Conservation (phyloP, 2,888 invertebrate species). For the Ceramica pisi region DNA sequence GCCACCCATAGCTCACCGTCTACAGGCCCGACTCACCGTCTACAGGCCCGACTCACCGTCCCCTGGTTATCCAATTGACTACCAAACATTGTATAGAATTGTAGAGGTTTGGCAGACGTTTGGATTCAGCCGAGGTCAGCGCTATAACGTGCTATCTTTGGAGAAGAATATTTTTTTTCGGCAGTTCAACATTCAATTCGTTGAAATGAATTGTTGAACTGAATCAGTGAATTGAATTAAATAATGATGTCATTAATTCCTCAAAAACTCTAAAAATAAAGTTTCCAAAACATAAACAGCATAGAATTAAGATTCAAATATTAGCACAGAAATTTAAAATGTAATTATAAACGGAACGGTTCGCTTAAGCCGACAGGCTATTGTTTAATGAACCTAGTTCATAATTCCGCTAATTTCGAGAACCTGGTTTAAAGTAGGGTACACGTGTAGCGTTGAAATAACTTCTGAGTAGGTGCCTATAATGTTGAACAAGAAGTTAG, state of each 20-base stretch:
- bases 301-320: not conserved
- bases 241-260: not conserved
- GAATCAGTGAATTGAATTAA: not conserved
- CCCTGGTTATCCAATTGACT: too few relatives aligned
- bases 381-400: conserved; percentile 28
- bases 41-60: too few relatives aligned
- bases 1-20: too few relatives aligned
- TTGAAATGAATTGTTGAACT: too few relatives aligned
- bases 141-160: not conserved
- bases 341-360: conserved; percentile 3
- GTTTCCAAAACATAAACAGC: not conserved
- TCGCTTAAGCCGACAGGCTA: not conserved
- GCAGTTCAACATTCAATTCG: too few relatives aligned
- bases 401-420: conserved; percentile 9
- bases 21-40: too few relatives aligned
- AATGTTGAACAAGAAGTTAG: not conserved
- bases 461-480: not conserved
- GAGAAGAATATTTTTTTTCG: not conserved
- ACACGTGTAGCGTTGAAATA: conserved; percentile 33
- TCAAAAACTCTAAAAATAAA: not conserved
- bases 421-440: conserved; percentile 18
- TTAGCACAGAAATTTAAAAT: not conserved
- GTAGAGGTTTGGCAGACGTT: too few relatives aligned
- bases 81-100: too few relatives aligned
- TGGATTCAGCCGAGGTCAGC: not conserved